phyloP scores from a whole-genome alignment of 2,888 invertebrate species.

The Drosophila nigricruria region DNA sequence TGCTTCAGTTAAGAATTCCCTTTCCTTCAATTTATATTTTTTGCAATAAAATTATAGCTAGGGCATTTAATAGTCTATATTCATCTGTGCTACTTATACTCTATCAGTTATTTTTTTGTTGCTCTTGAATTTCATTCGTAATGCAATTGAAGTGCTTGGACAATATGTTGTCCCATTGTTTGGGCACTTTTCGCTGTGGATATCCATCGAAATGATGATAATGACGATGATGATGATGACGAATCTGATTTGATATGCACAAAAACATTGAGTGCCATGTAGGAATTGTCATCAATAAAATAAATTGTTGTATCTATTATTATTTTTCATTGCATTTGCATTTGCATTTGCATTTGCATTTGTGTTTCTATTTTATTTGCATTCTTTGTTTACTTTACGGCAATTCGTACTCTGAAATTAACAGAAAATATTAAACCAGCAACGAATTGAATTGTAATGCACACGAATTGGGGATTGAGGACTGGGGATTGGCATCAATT shows the following conservation, averaged over 20 bases:
- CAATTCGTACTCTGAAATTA: conserved; percentile 43
- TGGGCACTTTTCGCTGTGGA: conserved; percentile 33
- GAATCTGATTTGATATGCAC: conserved; percentile 68
- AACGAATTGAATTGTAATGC: conserved; percentile 11
- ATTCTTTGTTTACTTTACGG: conserved; percentile 27
- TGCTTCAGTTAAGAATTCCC: not conserved
- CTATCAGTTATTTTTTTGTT: conserved; percentile 9
- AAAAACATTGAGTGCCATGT: conserved; percentile 59
- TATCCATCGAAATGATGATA: conserved; percentile 16
- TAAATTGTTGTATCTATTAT: conserved; percentile 57
- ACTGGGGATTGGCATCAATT: conserved; percentile 30
- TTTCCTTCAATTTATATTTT: not conserved
- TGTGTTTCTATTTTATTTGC: conserved; percentile 14
- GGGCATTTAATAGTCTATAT: conserved; percentile 13
- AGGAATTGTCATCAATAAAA: conserved; percentile 73
- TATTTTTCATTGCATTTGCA: conserved; percentile 32
- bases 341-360: conserved; percentile 15
- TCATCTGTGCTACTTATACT: not conserved
- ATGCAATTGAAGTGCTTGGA: conserved; percentile 61
- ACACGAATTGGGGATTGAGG: not conserved
- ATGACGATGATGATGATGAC: conserved; percentile 21
- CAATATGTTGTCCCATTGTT: conserved; percentile 48
- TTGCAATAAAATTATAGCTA: not conserved
- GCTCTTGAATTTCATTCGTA: conserved; percentile 42
- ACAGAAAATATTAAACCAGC: conserved; percentile 38